Percentiles rank a stretch among this genome's conserved stretches.
Conservation (phyloP, 2,888 invertebrate genomes). For the Temnothorax unifasciatus region DNA sequence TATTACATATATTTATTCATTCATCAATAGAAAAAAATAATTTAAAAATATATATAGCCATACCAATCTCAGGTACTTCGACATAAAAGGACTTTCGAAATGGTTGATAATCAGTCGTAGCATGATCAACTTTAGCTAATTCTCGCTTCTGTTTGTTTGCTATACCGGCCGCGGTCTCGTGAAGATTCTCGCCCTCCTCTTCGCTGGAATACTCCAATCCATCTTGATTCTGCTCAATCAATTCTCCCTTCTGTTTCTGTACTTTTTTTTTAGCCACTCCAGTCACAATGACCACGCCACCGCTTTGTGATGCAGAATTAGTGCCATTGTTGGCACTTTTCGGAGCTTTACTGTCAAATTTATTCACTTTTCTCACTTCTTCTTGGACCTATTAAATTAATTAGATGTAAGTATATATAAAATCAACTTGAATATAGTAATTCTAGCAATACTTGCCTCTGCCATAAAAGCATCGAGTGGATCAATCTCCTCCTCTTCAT, state of each 20-base stretch:
- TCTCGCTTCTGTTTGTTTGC: constrained; percentile 97
- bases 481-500: constrained; percentile 91
- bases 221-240: constrained; percentile 99
- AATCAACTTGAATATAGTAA: constrained; percentile 1
- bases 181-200: constrained; percentile 97
- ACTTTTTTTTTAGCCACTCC: constrained; percentile 94
- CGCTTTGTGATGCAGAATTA: constrained; percentile 80
- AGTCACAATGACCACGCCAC: constrained; percentile 92
- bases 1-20: background rate
- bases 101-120: constrained; percentile 94
- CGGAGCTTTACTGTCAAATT: constrained; percentile 89
- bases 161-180: constrained; percentile 95
- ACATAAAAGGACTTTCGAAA: constrained; percentile 99
- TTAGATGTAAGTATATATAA: constrained; percentile 12
- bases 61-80: constrained; percentile 96
- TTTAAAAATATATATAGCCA: constrained; percentile 19
- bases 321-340: constrained; percentile 87
- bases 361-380: constrained; percentile 94
- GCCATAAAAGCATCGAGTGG: constrained; percentile 99
- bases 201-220: constrained; percentile 99
- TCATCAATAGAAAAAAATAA: background rate
- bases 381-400: constrained; percentile 88
- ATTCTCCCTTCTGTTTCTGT: constrained; percentile 95
- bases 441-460: constrained; percentile 86
- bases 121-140: constrained; percentile 96